Evolutionary conservation across 2,888 invertebrate genomes (phyloP), one percentile per base, ranked within the genome.

Genomic region (Megalurothrips usitatus): DNA sequence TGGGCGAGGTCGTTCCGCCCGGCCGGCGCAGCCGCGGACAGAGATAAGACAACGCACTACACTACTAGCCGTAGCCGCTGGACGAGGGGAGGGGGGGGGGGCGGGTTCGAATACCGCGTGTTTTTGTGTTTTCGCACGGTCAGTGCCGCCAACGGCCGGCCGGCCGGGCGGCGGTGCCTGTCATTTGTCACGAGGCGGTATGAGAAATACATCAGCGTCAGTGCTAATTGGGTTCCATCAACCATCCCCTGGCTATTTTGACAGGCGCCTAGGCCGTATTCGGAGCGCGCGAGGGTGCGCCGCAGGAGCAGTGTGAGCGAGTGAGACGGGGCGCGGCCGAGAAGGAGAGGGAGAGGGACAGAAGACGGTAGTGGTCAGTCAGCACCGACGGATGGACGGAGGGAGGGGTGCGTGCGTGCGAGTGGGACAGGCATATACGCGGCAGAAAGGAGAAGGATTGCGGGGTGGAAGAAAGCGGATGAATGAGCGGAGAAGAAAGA

Each of bases 111-210:
- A 43, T 43, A 43, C 34, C 34, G 34, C 6, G 34, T 43, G 34
- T 43, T 43, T 43, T 43, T 43, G 34, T 43, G 34, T 43, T 58
- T 75, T 75, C 68, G 68, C 68, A 75, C 68, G 68, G 68, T 75
- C 52, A 52, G 52, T 17, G 52, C 52, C 52, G 52, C 52, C 34
- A 43, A 43, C 34, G 34, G 34, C 34, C 34, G 34, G 34, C 34
- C 34, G 34, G n/a, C n/a, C n/a, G n/a, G n/a, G n/a, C n/a, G 49
- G 14, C 58, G 58, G 58, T 58, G 17, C 6, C 17, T 6, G 58
- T 58, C 58, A 58, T 58, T 58, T 58, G 58, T 58, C 58, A 58
- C 19, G 58, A 14, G 19, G 58, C 34, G 58, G 17, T 58, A 17
- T 58, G 58, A 19, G 23, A 23, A n/a, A 75, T 75, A 26, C 26